Conservation (phyloP, 2,888 invertebrate genomes). For the Orthonevra nobilis region DNA sequence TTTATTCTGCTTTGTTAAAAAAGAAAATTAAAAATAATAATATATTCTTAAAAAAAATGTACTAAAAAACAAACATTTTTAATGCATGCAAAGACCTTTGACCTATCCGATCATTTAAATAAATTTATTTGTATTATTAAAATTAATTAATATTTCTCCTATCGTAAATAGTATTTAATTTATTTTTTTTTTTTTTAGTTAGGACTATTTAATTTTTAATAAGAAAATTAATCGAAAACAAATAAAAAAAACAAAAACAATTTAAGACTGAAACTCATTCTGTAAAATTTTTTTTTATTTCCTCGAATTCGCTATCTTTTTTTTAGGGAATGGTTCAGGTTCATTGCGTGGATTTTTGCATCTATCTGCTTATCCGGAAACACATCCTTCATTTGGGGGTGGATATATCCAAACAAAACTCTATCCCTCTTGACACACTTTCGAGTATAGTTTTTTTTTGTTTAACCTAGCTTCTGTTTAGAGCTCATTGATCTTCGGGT, state of each 20-base stretch:
- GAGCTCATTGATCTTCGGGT: background rate
- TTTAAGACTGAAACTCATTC: slow-evolving; percentile 54
- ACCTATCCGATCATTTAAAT: slow-evolving; percentile 20
- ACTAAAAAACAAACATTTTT: slow-evolving; percentile 1
- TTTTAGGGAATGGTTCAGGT: background rate
- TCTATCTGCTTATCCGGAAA: background rate
- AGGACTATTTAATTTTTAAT: slow-evolving; percentile 53
- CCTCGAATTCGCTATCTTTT: too few relatives aligned
- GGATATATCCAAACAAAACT: too few relatives aligned
- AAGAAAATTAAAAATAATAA: background rate
- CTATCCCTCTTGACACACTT: too few relatives aligned
- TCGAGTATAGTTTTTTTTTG: background rate
- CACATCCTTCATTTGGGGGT: too few relatives aligned
- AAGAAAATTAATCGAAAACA: background rate
- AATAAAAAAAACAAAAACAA: slow-evolving; percentile 36
- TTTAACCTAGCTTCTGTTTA: background rate
- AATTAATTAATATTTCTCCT: slow-evolving; percentile 13
- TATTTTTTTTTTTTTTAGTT: slow-evolving; percentile 65
- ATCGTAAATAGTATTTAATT: slow-evolving; percentile 55
- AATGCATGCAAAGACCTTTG: slow-evolving; percentile 42
- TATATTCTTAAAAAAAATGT: background rate
- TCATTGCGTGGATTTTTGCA: background rate
- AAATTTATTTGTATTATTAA: slow-evolving; percentile 30
- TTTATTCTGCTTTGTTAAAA: slow-evolving; percentile 29
- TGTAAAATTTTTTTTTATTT: slow-evolving; percentile 22